Evolutionary conservation across 1,140 invertebrate species (phyloP).

Genomic region (Littorina saxatilis): DNA sequence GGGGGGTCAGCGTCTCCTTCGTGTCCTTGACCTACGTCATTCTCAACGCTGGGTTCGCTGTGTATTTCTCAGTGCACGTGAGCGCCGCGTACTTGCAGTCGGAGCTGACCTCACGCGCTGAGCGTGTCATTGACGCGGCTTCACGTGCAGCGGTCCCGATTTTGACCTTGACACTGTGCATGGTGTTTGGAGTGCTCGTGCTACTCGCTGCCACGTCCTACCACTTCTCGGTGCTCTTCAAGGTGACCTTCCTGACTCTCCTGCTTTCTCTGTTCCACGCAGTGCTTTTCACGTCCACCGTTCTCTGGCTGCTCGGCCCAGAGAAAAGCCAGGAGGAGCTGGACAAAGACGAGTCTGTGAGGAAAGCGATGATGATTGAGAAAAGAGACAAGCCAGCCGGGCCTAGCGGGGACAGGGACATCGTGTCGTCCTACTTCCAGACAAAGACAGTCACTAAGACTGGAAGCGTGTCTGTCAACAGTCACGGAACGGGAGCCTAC

Average conservation of each 20-base stretch:
- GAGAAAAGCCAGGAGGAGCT: conserved; percentile 85
- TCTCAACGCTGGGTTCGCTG: conserved; percentile 98
- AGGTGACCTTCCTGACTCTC: conserved; percentile 97
- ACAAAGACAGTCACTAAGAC: too few relatives aligned
- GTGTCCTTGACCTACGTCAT: conserved; percentile 99
- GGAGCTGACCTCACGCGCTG: conserved; percentile 67
- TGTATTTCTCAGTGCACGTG: conserved; percentile 98
- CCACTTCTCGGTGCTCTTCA: conserved; percentile 98
- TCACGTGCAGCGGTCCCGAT: conserved; percentile 94
- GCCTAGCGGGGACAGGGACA: too few relatives aligned
- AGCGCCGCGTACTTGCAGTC: conserved; percentile 97
- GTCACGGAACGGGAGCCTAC: too few relatives aligned
- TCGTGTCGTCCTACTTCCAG: too few relatives aligned
- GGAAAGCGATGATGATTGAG: background rate
- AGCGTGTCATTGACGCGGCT: conserved; percentile 89
- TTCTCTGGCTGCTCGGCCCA: conserved; percentile 82
- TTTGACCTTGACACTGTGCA: conserved; percentile 93
- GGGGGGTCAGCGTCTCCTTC: conserved; percentile 95
- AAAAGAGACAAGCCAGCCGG: too few relatives aligned
- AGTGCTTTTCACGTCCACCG: conserved; percentile 91
- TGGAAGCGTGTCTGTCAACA: too few relatives aligned
- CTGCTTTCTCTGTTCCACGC: conserved; percentile 96
- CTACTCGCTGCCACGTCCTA: conserved; percentile 93
- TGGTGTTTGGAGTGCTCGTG: conserved; percentile 92
- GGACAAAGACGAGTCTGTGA: background rate